These are phyloP conservation scores for Argya squamiceps DNA, from an alignment of 2,797 vertebrate species.

Conservation along the genomic window DNA sequence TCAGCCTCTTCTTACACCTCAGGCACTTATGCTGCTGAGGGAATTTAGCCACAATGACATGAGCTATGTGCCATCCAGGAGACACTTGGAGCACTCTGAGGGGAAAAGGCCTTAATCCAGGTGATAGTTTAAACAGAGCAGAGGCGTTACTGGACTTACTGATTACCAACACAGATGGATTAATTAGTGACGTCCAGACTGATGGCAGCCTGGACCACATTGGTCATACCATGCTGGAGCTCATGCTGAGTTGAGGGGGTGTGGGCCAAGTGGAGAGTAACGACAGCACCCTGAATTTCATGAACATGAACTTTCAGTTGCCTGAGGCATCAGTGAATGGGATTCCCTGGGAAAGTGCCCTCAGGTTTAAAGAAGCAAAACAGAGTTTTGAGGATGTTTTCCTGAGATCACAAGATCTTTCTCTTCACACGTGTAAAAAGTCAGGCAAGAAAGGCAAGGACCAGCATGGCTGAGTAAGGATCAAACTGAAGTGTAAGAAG, in stretches of 20 bases:
- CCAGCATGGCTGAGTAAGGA: neutral
- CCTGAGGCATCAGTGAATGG: neutral
- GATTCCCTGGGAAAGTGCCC: neutral
- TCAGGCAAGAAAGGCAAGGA: neutral
- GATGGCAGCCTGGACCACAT: neutral
- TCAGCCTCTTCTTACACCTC: neutral
- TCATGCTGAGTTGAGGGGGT: neutral
- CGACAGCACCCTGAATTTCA: neutral
- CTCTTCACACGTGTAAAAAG: accelerated
- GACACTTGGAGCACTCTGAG: neutral
- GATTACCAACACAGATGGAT: neutral
- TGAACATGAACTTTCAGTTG: neutral
- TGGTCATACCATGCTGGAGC: neutral
- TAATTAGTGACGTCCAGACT: neutral
- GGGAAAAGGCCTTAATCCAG: neutral
- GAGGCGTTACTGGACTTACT: neutral
- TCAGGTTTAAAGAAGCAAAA: neutral
- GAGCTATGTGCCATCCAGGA: neutral
- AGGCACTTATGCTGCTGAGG: neutral
- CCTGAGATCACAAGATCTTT: neutral
- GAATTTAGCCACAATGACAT: neutral
- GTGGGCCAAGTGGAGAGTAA: neutral
- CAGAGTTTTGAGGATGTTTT: neutral
- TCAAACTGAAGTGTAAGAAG: neutral
- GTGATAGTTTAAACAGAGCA: neutral